Evolutionary conservation across 1,140 invertebrate species (phyloP).

Genomic region (Drosophila ironensis): DNA sequence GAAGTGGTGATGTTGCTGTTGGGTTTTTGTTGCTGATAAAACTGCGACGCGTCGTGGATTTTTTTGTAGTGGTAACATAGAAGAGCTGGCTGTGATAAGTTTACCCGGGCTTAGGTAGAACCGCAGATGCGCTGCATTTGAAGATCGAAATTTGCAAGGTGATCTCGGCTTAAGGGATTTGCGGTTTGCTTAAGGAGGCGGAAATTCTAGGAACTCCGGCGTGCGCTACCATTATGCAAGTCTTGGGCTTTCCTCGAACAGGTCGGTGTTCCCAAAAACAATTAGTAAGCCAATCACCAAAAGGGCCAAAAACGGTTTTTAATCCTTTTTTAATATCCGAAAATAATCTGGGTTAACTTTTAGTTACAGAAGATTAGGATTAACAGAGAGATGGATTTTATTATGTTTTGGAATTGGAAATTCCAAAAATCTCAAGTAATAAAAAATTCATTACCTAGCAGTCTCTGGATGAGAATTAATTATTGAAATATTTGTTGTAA

Average conservation of each 20-base stretch:
- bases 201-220: slow-evolving; percentile 13
- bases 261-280: slow-evolving; percentile 2
- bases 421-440: not conserved
- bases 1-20: slow-evolving; percentile 11
- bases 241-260: not conserved
- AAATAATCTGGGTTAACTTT: not conserved
- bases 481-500: too few species aligned
- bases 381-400: too few species aligned
- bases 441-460: too few species aligned
- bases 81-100: not conserved
- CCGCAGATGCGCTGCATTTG: slow-evolving; percentile 20
- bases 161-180: slow-evolving; percentile 20
- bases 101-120: slow-evolving; percentile 32
- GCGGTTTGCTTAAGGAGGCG: not conserved
- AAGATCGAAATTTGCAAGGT: slow-evolving; percentile 7
- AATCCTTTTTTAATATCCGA: not conserved
- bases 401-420: not conserved
- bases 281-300: not conserved
- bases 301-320: not conserved
- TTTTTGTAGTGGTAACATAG: not conserved
- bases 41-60: slow-evolving; percentile 39
- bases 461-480: too few species aligned
- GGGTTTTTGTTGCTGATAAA: slow-evolving; percentile 45
- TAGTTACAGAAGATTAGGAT: too few species aligned
- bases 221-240: not conserved